Conservation (phyloP, 1,140 invertebrate genomes). For the Carposina sasakii region DNA sequence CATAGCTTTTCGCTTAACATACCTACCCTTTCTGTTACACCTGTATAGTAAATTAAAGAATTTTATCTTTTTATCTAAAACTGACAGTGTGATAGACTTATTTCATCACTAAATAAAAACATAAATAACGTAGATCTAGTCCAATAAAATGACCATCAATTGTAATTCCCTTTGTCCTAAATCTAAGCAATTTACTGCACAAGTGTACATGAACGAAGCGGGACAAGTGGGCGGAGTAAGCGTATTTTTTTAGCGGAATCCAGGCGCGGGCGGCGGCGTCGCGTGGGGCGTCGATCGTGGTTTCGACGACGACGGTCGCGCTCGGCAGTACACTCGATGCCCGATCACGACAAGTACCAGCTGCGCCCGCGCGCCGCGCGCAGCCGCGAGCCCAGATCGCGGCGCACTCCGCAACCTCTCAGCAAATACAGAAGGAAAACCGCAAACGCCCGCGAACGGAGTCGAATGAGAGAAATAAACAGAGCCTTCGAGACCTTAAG, state of each 20-base stretch:
- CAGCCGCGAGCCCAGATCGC: slow-evolving; percentile 50
- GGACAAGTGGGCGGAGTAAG: slow-evolving; percentile 62
- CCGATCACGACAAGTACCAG: slow-evolving; percentile 69
- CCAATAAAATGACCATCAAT: no score
- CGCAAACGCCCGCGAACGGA: slow-evolving; percentile 89
- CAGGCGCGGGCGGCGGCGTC: slow-evolving; percentile 44
- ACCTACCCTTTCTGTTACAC: no score
- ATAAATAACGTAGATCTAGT: no score
- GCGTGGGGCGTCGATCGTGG: slow-evolving; percentile 41
- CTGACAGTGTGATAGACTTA: no score
- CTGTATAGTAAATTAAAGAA: no score
- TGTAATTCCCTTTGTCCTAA: no score
- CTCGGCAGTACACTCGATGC: slow-evolving; percentile 53
- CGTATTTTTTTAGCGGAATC: slow-evolving; percentile 61
- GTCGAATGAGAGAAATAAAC: slow-evolving; percentile 91
- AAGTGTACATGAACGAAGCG: slow-evolving; percentile 60
- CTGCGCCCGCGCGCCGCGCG: slow-evolving; percentile 64
- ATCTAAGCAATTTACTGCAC: slow-evolving; percentile 12
- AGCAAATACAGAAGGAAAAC: slow-evolving; percentile 93
- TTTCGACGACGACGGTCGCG: slow-evolving; percentile 35
- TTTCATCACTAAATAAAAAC: no score
- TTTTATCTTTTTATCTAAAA: no score
- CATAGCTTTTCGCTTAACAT: no score
- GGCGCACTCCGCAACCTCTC: slow-evolving; percentile 79
- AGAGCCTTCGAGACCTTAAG: slow-evolving; percentile 87